A percentile compares a stretch with the other conserved stretches of the same genome.
Conservation (phyloP, 1,140 invertebrate genomes). For the Caerostris darwini region DNA sequence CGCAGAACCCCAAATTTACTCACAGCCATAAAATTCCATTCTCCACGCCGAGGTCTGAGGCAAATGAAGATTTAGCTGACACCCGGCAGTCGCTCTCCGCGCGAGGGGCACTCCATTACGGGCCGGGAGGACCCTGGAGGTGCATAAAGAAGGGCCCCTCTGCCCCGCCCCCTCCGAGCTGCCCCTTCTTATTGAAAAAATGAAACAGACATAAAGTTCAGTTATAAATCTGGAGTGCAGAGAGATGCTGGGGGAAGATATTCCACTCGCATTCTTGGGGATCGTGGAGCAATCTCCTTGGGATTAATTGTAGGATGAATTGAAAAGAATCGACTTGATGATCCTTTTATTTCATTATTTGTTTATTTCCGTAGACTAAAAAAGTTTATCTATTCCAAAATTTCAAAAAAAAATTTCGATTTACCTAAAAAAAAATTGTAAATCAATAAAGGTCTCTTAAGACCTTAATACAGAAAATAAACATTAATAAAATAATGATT, state of each 20-base stretch:
- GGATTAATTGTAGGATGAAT: neutral
- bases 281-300: neutral
- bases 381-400: too few relatives aligned
- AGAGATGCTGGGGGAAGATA: neutral
- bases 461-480: too few relatives aligned
- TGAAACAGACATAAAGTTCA: conserved; percentile 47
- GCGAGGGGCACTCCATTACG: conserved; percentile 12
- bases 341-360: neutral
- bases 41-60: neutral
- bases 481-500: too few relatives aligned
- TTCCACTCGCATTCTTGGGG: neutral
- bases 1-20: neutral
- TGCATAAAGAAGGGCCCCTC: conserved; percentile 46
- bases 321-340: neutral
- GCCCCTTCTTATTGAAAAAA: conserved; percentile 48
- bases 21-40: conserved; percentile 52
- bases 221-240: conserved; percentile 39
- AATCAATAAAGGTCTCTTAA: too few relatives aligned
- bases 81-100: neutral
- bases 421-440: too few relatives aligned
- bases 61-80: conserved; percentile 68
- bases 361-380: too few relatives aligned
- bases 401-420: too few relatives aligned
- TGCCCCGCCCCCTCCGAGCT: conserved; percentile 17
- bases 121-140: neutral